phyloP scores from a whole-genome alignment of 2,888 invertebrate species.

The Amorpha juglandis region DNA sequence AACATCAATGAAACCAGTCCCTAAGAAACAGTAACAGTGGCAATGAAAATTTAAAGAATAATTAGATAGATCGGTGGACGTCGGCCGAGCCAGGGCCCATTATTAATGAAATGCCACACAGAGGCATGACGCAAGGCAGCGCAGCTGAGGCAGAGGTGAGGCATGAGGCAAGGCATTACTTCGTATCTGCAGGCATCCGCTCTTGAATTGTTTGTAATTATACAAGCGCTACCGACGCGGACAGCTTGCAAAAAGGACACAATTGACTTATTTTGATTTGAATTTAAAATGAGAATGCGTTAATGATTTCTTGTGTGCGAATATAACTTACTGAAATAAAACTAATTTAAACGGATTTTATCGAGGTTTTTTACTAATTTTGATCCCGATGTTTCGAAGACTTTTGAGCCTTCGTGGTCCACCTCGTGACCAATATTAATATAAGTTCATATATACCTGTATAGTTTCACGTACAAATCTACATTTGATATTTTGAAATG shows the following conservation, averaged over 20 bases:
- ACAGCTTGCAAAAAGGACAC: slow-evolving; percentile 9
- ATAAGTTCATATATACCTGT: too few species aligned
- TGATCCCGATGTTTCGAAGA: too few species aligned
- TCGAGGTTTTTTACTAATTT: too few species aligned
- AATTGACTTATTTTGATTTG: slow-evolving; percentile 4
- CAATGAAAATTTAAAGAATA: slow-evolving; percentile 17
- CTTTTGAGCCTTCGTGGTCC: too few species aligned
- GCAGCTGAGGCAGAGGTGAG: slow-evolving; percentile 4
- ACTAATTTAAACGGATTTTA: too few species aligned
- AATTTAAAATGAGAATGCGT: too few species aligned
- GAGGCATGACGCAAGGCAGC: slow-evolving; percentile 13
- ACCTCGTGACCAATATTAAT: too few species aligned
- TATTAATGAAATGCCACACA: slow-evolving; percentile 28
- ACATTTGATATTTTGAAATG: too few species aligned
- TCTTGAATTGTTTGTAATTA: slow-evolving; percentile 30
- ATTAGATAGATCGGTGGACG: slow-evolving; percentile 19
- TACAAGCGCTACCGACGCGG: slow-evolving; percentile 30
- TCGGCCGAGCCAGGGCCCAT: slow-evolving; percentile 4
- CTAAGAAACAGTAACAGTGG: slow-evolving; percentile 17
- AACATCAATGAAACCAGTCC: neutral
- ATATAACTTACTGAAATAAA: too few species aligned
- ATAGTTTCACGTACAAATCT: too few species aligned
- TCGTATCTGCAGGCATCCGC: slow-evolving; percentile 28
- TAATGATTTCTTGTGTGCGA: too few species aligned
- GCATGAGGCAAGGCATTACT: slow-evolving; percentile 3